A percentile compares a stretch with the other conserved stretches of the same genome.
Evolutionary conservation across 2,113 vertebrate genomes (phyloP).

Genomic region (Enhydra lutris): DNA sequence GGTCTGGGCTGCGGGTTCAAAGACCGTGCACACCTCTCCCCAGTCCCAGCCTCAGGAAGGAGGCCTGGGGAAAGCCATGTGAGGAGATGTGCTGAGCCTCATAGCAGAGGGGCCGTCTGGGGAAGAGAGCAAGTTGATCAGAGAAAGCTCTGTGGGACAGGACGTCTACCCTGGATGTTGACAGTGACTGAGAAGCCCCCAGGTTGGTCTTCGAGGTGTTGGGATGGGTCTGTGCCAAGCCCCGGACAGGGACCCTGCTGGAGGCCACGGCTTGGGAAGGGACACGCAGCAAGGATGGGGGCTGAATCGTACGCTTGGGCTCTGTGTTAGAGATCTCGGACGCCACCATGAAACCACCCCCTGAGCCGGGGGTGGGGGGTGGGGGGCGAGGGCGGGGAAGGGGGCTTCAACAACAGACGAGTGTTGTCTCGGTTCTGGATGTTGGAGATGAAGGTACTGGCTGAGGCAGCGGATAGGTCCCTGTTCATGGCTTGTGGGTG

Average conservation of each 20-base stretch:
- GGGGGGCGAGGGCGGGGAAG: no score
- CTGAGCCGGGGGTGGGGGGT: no score
- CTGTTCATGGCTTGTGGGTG: background rate
- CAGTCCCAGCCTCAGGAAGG: fast-evolving
- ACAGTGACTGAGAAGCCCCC: background rate
- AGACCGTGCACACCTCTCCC: fast-evolving
- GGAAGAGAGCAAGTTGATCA: background rate
- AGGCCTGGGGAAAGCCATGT: fast-evolving
- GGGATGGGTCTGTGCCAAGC: background rate
- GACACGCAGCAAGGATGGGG: no score
- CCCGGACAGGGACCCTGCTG: fast-evolving
- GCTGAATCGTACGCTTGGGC: fast-evolving
- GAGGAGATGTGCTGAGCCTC: fast-evolving
- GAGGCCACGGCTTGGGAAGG: background rate
- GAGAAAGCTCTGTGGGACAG: background rate
- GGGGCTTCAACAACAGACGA: background rate
- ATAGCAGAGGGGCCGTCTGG: background rate
- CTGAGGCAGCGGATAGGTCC: fast-evolving
- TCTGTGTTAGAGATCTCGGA: background rate
- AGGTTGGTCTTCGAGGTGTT: background rate
- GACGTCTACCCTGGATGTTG: fast-evolving
- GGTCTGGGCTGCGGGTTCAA: fast-evolving
- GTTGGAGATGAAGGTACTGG: background rate
- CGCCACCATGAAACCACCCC: background rate
- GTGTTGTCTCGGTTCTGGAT: fast-evolving